Base-by-base conservation (phyloP, 2,797 vertebrate species). In the Manis crassicaudata region DNA sequence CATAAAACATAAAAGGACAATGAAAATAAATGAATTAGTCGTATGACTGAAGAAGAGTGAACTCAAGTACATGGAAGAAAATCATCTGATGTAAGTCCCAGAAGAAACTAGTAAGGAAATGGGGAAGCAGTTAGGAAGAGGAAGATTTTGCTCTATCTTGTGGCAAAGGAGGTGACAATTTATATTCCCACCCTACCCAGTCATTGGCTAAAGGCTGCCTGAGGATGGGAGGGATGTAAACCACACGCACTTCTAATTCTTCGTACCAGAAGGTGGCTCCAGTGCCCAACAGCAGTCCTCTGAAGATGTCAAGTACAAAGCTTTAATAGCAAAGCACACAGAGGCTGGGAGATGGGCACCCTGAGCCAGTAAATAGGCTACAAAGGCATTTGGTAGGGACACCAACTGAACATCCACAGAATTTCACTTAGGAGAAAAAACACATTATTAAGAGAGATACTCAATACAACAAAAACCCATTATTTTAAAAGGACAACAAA, bases 1-100 rank as follows among this genome's bases (percentile, higher is more conserved):
- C 9, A 25, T 76, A n/a, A 83, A 86, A 92, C 63, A 52, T 37
- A n/a, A 80, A 23, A 29, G n/a, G 12, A 14, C 4, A 0, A 27
- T 73, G 25, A 73, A 81, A 88, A 54, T 82, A 87, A 88, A 65
- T 50, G 27, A 67, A 16, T 85, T 68, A 68, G 56, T 54, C 43
- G 70, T 50, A 46, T 5, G 60, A 60, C 46, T 86, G 72, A 67
- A 90, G 56, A 60, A 67, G 3, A 50, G 20, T 43, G 72, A 81
- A 80, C n/a, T 77, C 21, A n/a, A 40, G 29, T 13, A 18, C 76
- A 67, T 92, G 70, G 1, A 37, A 73, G 29, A 56, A 80, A 56
- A 40, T 40, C 5, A 25, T 20, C 23, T 17, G 40, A 56, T 35
- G 7, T n/a, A 81, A 93, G 62, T 54, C 37, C 37, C 23, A 29